These are phyloP conservation scores for Meloe dianella DNA, from an alignment of 2,888 invertebrate species.

Conservation along the genomic window DNA sequence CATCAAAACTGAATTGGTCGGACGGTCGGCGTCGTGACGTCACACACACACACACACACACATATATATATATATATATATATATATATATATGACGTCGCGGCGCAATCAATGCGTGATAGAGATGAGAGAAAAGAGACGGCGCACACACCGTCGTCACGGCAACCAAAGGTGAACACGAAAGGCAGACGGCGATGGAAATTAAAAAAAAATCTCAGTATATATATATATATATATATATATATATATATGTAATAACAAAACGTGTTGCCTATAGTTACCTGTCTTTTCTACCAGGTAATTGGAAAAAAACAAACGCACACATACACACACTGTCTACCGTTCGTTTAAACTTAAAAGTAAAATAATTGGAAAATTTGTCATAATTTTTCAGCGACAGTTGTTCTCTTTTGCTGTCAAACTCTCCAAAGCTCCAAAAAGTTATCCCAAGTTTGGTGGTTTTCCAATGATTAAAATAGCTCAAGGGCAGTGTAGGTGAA, in stretches of 20 bases:
- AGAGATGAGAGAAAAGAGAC: constrained; percentile 32
- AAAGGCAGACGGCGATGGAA: not conserved
- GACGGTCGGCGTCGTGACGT: constrained; percentile 30
- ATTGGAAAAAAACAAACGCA: not conserved
- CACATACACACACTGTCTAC: too few species aligned
- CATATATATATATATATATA: not conserved
- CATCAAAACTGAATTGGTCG: constrained; percentile 32
- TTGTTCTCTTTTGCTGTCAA: not conserved
- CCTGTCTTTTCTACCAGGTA: constrained; percentile 17
- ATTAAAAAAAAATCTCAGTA: not conserved
- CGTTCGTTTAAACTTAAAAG: not conserved
- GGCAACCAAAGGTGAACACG: constrained; percentile 26
- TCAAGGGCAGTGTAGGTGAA: not conserved
- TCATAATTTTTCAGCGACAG: not conserved
- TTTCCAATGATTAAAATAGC: constrained; percentile 6
- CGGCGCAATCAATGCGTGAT: constrained; percentile 37
- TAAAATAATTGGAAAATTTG: constrained; percentile 2
- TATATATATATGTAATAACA: not conserved
- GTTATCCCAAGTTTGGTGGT: not conserved
- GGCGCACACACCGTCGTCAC: constrained; percentile 35
- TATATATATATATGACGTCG: constrained; percentile 15
- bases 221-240: not conserved
- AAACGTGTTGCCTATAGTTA: constrained; percentile 34
- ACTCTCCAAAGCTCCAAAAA: not conserved
- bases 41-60: constrained; percentile 14